Percentiles rank a stretch among this genome's conserved stretches.
Conservation (phyloP, 2,797 vertebrate species). For the Gambusia yucatana region DNA sequence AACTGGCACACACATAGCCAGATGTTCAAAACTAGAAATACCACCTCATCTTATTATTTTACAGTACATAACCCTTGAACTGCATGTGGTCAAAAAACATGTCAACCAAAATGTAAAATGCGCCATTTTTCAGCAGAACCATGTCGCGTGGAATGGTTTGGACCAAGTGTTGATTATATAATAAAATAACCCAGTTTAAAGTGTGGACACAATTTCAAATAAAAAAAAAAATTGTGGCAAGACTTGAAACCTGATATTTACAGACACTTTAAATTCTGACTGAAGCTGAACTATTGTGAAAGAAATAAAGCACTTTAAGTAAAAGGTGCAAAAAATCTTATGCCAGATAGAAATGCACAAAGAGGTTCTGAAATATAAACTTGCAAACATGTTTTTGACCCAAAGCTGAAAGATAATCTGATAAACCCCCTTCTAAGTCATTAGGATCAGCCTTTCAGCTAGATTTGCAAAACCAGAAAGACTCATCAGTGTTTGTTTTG, state of each 20-base stretch:
- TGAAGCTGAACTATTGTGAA: not conserved
- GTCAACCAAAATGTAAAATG: not conserved
- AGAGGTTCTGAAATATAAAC: not conserved
- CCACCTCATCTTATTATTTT: constrained; percentile 2
- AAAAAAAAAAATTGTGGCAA: not conserved
- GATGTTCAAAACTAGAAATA: constrained; percentile 9
- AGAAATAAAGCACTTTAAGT: not conserved
- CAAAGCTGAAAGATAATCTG: not conserved
- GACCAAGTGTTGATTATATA: not conserved
- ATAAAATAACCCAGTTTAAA: not conserved
- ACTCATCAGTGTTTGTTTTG: not conserved
- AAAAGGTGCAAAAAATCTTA: not conserved
- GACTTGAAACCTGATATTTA: not conserved
- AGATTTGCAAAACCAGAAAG: not conserved
- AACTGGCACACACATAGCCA: constrained; percentile 1
- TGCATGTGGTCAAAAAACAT: not conserved
- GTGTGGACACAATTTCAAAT: not conserved
- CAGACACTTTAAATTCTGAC: not conserved
- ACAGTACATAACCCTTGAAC: not conserved
- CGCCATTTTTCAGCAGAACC: not conserved
- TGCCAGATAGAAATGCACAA: not conserved
- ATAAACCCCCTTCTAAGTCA: not conserved
- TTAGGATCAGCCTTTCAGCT: not conserved
- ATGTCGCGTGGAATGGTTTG: not conserved
- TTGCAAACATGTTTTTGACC: not conserved